Conservation (phyloP, 2,888 invertebrate genomes). For the Habroteleia sp. region DNA sequence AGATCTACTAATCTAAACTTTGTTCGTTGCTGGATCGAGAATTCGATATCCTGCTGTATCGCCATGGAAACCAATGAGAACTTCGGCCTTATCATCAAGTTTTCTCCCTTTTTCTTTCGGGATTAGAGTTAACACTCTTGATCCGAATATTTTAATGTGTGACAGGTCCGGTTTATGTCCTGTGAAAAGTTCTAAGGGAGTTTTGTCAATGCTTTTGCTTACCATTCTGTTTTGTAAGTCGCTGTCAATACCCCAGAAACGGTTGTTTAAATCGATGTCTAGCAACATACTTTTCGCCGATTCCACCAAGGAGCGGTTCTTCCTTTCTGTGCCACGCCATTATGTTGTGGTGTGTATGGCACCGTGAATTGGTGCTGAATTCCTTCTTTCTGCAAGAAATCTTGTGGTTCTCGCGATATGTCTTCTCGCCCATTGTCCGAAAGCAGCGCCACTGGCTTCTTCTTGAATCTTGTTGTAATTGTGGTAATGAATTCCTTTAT, state of each 20-base stretch:
- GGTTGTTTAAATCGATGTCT: constrained; percentile 23
- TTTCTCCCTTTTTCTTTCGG: constrained; percentile 40
- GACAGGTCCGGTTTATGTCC: constrained; percentile 32
- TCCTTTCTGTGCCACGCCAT: constrained; percentile 42
- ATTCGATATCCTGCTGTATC: too few species aligned
- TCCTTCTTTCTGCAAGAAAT: constrained; percentile 27
- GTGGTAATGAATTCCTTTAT: constrained; percentile 48
- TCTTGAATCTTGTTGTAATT: constrained; percentile 33
- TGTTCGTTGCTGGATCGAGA: too few species aligned
- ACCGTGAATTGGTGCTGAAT: too few species aligned
- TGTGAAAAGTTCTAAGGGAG: constrained; percentile 35
- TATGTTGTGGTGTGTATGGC: too few species aligned
- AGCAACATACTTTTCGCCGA: constrained; percentile 37
- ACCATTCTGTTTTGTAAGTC: constrained; percentile 31
- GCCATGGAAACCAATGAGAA: too few species aligned
- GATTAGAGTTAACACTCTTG: constrained; percentile 23
- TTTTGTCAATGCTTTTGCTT: constrained; percentile 23
- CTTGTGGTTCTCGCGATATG: constrained; percentile 11
- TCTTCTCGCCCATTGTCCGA: constrained; percentile 37
- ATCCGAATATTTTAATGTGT: constrained; percentile 32
- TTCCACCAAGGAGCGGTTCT: too few species aligned
- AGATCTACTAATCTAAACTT: too few species aligned
- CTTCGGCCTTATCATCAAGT: constrained; percentile 35
- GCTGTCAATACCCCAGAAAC: constrained; percentile 18
- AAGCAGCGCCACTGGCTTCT: constrained; percentile 14